Conservation (phyloP, 2,113 vertebrate genomes). For the Puffinus mauretanicus region DNA sequence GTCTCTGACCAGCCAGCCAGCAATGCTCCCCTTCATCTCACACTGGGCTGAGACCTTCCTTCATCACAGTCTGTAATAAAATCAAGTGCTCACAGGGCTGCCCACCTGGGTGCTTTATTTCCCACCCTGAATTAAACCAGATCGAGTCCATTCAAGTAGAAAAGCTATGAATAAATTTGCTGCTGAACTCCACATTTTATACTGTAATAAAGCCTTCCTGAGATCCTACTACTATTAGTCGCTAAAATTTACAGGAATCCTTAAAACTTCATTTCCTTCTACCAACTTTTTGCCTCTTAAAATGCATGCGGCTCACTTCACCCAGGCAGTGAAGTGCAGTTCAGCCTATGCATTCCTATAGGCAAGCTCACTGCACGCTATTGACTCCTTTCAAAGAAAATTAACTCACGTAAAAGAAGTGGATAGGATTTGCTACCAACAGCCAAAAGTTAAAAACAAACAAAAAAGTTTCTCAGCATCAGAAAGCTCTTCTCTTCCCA, state of each 20-base stretch:
- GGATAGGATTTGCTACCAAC: not conserved
- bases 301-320: not conserved
- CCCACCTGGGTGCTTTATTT: not conserved
- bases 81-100: not conserved
- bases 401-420: not conserved
- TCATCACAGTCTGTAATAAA: not conserved
- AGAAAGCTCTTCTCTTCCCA: not conserved
- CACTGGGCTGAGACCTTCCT: not conserved
- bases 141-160: not conserved
- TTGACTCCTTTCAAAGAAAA: not conserved
- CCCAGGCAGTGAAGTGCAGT: not conserved
- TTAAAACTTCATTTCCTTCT: not conserved
- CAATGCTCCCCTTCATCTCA: not conserved
- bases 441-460: not conserved
- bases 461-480: not conserved
- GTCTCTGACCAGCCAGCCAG: not conserved
- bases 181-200: not conserved
- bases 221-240: not conserved
- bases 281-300: not conserved
- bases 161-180: conserved; percentile 36
- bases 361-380: not conserved
- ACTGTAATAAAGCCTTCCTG: not conserved
- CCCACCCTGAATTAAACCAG: not conserved
- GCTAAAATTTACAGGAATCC: not conserved
- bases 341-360: not conserved